Conservation (phyloP, 35 echinoderm and acorn worm genomes). For the Heliocidaris erythrogramma region DNA sequence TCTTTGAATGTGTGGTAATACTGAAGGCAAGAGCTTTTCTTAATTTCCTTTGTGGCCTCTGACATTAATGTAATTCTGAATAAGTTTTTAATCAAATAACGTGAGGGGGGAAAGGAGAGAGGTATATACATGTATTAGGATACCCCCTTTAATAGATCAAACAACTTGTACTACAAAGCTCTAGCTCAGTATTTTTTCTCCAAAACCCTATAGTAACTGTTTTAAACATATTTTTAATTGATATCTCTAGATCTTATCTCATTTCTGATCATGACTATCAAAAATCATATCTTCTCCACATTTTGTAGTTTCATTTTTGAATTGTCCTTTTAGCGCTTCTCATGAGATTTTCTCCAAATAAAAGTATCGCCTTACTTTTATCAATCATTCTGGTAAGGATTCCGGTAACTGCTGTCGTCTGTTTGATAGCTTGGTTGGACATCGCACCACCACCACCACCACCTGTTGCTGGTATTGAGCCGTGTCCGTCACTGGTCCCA, state of each 20-base stretch:
- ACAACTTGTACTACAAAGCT: too few relatives aligned
- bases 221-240: neutral
- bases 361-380: neutral
- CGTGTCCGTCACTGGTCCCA: neutral
- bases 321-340: neutral
- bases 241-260: neutral
- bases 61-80: neutral
- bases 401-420: constrained; percentile 24
- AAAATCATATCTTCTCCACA: neutral
- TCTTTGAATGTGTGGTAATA: too few relatives aligned
- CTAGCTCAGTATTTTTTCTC: too few relatives aligned
- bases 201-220: too few relatives aligned
- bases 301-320: neutral
- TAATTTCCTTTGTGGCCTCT: neutral
- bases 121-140: too few relatives aligned
- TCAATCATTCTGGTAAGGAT: constrained; percentile 33
- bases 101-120: too few relatives aligned
- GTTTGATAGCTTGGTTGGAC: constrained; percentile 7
- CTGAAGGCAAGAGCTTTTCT: too few relatives aligned
- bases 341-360: too few relatives aligned
- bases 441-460: neutral
- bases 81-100: too few relatives aligned
- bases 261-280: neutral
- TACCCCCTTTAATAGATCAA: too few relatives aligned
- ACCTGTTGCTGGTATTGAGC: neutral